Percentiles rank a stretch among this genome's conserved stretches.
Conservation (phyloP, 2,888 invertebrate species). For the Himalopsyche kuldschensis region DNA sequence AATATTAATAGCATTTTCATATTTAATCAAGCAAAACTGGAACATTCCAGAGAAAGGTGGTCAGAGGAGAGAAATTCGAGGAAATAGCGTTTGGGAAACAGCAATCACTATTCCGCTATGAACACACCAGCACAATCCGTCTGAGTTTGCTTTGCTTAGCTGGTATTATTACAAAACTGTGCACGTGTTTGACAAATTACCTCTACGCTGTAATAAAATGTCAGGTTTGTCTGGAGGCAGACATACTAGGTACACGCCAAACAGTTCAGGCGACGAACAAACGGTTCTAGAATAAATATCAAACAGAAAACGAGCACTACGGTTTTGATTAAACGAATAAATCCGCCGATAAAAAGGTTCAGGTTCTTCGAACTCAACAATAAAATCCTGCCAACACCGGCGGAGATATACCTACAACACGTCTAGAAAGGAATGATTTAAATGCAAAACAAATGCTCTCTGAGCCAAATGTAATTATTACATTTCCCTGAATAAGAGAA, state of each 20-base stretch:
- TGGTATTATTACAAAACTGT: slow-evolving; percentile 23
- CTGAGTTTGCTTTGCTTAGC: slow-evolving; percentile 8
- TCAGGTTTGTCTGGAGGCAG: neutral
- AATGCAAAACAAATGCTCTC: neutral
- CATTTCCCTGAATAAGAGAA: too few relatives aligned
- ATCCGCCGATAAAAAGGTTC: neutral
- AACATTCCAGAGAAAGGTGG: too few relatives aligned
- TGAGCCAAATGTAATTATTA: too few relatives aligned
- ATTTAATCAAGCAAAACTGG: too few relatives aligned
- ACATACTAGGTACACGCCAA: neutral
- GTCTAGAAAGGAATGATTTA: neutral
- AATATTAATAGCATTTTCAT: too few relatives aligned
- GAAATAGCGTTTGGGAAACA: neutral
- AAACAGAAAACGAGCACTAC: neutral
- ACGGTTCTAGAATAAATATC: slow-evolving; percentile 1
- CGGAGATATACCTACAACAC: neutral
- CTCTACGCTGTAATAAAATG: slow-evolving; percentile 2
- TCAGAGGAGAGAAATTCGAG: too few relatives aligned
- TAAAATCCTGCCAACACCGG: neutral
- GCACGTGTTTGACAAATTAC: slow-evolving; percentile 24
- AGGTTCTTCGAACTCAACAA: neutral
- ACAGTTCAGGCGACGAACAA: neutral
- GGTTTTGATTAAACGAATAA: slow-evolving; percentile 1
- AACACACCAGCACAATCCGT: neutral
- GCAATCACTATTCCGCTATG: neutral